Percentiles rank a stretch among this genome's conserved stretches.
Conservation (phyloP, 2,113 vertebrate species). For the Spermophilus dauricus region DNA sequence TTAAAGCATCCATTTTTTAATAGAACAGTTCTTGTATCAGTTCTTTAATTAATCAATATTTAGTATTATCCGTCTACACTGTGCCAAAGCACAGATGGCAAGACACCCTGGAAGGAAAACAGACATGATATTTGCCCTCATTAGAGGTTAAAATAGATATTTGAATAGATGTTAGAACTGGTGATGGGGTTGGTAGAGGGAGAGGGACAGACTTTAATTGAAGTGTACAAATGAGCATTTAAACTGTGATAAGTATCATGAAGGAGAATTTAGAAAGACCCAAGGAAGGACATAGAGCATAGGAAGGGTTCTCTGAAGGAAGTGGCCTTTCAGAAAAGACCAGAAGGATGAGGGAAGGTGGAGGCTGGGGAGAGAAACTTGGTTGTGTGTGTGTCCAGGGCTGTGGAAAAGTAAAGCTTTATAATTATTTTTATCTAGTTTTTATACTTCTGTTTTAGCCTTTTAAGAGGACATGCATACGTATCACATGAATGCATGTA, state of each 20-base stretch:
- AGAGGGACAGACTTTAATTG: not conserved
- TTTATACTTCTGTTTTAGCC: not conserved
- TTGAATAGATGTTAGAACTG: not conserved
- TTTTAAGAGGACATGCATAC: not conserved
- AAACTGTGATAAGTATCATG: not conserved
- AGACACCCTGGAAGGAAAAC: not conserved
- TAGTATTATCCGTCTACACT: not conserved
- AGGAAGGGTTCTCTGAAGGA: not conserved
- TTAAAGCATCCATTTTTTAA: not conserved
- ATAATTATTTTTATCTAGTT: not conserved
- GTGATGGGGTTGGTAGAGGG: not conserved
- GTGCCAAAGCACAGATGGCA: not conserved
- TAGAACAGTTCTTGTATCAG: not conserved
- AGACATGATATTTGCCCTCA: not conserved
- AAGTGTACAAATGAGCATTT: not conserved
- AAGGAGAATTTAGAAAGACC: conserved; percentile 1
- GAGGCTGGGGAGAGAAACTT: not conserved
- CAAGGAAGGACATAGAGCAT: not conserved
- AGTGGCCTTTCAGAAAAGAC: not conserved
- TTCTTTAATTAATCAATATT: not conserved
- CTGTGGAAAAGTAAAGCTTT: not conserved
- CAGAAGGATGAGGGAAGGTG: not conserved
- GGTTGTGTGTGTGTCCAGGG: no score
- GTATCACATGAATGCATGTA: not conserved
- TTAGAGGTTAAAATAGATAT: not conserved